Evolutionary conservation across 2,797 vertebrate species (phyloP), one percentile per base, ranked within the genome.

Genomic region (Diplodus puntazzo): DNA sequence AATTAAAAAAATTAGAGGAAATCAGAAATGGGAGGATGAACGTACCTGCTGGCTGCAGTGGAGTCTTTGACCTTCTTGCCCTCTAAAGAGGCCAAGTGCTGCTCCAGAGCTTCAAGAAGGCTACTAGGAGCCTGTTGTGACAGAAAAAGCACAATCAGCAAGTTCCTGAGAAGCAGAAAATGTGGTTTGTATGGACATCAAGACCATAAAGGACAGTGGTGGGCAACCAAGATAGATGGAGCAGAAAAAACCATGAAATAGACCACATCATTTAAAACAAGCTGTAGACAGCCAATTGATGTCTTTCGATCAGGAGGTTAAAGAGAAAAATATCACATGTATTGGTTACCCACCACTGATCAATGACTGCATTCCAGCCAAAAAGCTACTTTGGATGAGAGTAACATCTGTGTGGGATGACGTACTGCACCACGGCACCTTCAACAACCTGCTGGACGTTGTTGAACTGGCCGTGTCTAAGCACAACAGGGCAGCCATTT

Each of bases 31-130:
- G 11, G 18, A 23, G 64, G 63, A 76, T 73, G 67, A 66, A 65
- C 70, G 46, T 93, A 98, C 98, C 98, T 98, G 98, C 97, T 99
- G 89, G 98, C 98, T 88, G 97, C 98, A 52, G 98, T 99, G 68
- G 98, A 99, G 92, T 99, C 98, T 95, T 99, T 99, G 78, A 99
- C 98, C 94, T 99, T 99, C 92, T 99, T 99, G 89, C 98, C 98
- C 94, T 99, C 98, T 92, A 99, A 96, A 87, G 98, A 99, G 91
- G 97, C 98, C 95, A 99, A 95, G 92, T 99, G 98, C 83, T 99
- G 98, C 92, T 99, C 98, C 93, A 99, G 95, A 94, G 98, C 98
- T 96, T 99, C 98, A 69, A 99, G 96, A 79, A 99, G 98, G 95
- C 98, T 99, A 93, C 98, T 99, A 1, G 98, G 98, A 94, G 98